A percentile compares a stretch with the other conserved stretches of the same genome.
These are phyloP conservation scores for Alentia gelatinosa DNA, from an alignment of 2,888 invertebrate genomes.

Conservation along the genomic window DNA sequence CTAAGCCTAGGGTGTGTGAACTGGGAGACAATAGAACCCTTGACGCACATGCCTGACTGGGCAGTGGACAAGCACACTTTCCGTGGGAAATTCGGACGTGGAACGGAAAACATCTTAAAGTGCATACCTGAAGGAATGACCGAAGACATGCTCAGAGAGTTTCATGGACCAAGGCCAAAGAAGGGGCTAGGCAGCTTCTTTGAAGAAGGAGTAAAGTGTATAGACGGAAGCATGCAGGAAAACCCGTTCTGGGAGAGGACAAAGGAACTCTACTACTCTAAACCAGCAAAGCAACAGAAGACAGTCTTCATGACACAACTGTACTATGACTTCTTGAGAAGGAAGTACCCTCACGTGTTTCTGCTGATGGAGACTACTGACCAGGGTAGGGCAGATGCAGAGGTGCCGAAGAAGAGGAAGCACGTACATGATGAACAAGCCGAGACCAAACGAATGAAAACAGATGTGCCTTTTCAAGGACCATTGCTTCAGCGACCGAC, in stretches of 20 bases:
- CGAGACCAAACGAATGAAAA: no score
- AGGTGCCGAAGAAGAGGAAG: no score
- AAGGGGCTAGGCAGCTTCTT: constrained; percentile 55
- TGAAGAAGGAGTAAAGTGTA: constrained; percentile 36
- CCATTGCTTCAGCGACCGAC: constrained; percentile 60
- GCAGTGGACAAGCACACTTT: constrained; percentile 62
- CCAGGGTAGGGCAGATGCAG: no score
- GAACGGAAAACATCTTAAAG: constrained; percentile 41
- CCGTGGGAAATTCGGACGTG: constrained; percentile 58
- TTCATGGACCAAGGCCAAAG: constrained; percentile 54
- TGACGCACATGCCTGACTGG: constrained; percentile 56
- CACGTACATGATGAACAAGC: no score
- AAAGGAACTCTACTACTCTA: constrained; percentile 51
- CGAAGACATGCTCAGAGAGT: constrained; percentile 45
- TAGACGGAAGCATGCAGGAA: constrained; percentile 23
- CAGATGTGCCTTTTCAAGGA: not conserved
- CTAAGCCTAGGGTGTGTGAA: not conserved
- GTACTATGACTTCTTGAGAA: constrained; percentile 38
- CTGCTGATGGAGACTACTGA: not conserved
- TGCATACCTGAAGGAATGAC: constrained; percentile 20
- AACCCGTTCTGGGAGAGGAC: constrained; percentile 58
- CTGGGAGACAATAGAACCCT: constrained; percentile 7
- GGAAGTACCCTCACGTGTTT: constrained; percentile 21
- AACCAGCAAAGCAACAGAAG: constrained; percentile 55
- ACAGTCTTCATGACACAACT: constrained; percentile 55